Percentiles rank a stretch among this genome's conserved stretches.
Conservation (phyloP, 2,113 vertebrate genomes). For the Anguilla japonica region DNA sequence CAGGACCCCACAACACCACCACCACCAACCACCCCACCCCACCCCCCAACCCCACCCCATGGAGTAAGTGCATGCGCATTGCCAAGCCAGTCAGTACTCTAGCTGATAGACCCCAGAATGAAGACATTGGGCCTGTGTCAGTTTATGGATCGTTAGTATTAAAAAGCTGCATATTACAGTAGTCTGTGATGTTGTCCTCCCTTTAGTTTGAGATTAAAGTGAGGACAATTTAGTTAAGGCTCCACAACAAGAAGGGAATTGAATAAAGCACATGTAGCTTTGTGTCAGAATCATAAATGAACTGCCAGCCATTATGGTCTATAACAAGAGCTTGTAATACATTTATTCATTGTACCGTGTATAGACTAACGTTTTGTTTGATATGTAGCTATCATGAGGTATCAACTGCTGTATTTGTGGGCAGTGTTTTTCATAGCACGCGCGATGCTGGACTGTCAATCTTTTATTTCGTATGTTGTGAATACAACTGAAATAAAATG, state of each 20-base stretch:
- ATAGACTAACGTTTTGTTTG: neutral
- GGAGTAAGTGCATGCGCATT: neutral
- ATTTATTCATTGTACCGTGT: neutral
- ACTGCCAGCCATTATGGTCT: neutral
- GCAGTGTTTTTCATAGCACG: constrained; percentile 6
- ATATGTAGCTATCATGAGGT: constrained; percentile 10
- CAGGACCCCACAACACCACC: neutral
- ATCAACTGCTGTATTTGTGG: neutral
- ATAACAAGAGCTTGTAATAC: constrained; percentile 11
- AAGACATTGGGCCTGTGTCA: neutral
- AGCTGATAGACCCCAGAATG: neutral
- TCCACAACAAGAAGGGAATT: constrained; percentile 4
- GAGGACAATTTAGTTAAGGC: neutral
- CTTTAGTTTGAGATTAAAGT: neutral
- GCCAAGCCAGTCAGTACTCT: neutral
- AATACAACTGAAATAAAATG: constrained; percentile 23
- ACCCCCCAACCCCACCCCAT: neutral
- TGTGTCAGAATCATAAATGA: neutral
- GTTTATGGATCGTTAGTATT: neutral
- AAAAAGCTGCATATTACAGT: neutral
- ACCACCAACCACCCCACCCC: too few relatives aligned
- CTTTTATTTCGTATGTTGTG: neutral
- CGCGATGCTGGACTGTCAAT: neutral
- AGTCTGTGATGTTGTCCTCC: neutral
- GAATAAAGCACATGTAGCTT: neutral